phyloP scores from a whole-genome alignment of 2,888 invertebrate genomes.

The Dione juno region DNA sequence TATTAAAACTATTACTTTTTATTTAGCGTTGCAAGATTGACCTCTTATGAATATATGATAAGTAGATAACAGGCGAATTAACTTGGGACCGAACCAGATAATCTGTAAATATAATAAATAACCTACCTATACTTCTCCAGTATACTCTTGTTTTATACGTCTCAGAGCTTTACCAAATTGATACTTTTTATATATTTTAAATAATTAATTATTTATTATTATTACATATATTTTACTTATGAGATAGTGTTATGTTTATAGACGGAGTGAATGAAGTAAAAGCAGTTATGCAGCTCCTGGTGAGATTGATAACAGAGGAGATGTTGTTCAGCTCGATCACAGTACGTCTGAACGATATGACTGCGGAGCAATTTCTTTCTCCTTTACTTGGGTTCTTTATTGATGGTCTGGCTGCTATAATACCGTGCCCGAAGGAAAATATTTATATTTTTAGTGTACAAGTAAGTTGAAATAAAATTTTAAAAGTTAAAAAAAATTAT shows the following conservation, averaged over 20 bases:
- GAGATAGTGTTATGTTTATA: conserved; percentile 50
- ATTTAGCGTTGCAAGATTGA: too few species aligned
- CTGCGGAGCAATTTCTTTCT: conserved; percentile 94
- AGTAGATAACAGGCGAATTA: too few species aligned
- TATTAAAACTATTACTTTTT: too few species aligned
- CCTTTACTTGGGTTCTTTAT: conserved; percentile 93
- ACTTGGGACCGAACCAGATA: too few species aligned
- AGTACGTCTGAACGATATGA: conserved; percentile 96
- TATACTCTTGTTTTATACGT: too few species aligned
- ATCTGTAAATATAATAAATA: background rate
- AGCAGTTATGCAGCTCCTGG: conserved; percentile 95
- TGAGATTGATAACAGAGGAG: conserved; percentile 95
- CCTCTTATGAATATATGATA: too few species aligned
- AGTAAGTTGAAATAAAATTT: conserved; percentile 69
- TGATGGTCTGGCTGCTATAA: conserved; percentile 95
- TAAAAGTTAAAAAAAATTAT: too few species aligned
- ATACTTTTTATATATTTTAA: too few species aligned
- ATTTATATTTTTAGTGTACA: conserved; percentile 96
- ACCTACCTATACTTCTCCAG: too few species aligned
- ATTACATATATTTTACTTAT: too few species aligned
- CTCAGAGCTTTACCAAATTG: background rate
- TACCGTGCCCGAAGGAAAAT: conserved; percentile 95
- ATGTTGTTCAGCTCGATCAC: conserved; percentile 98
- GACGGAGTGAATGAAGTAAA: conserved; percentile 97
- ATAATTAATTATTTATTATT: too few species aligned